These are phyloP conservation scores for Sicus ferrugineus DNA, from an alignment of 2,888 invertebrate genomes.

Conservation along the genomic window DNA sequence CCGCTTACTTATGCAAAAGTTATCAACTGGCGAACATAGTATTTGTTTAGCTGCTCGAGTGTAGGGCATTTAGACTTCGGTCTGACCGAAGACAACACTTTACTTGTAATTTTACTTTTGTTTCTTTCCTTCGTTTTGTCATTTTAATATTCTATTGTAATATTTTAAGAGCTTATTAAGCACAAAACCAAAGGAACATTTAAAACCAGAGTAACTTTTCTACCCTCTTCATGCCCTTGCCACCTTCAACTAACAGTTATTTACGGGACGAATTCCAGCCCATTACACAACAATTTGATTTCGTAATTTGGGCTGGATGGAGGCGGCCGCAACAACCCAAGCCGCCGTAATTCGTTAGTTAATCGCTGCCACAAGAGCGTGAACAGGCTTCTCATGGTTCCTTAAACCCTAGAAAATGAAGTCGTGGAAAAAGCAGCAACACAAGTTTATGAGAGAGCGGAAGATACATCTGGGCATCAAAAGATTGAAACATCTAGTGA, in stretches of 20 bases:
- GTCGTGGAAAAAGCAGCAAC: too few species aligned
- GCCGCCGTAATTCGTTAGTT: slow-evolving; percentile 16
- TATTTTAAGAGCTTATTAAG: background rate
- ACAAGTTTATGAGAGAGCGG: too few species aligned
- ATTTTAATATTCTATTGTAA: background rate
- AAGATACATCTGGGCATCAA: too few species aligned
- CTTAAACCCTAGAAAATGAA: too few species aligned
- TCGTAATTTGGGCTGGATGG: background rate
- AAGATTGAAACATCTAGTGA: too few species aligned
- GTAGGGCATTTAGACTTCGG: too few species aligned
- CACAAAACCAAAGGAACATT: background rate
- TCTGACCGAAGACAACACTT: too few species aligned
- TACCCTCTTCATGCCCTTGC: background rate
- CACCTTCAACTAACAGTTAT: background rate
- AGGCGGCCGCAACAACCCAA: slow-evolving; percentile 5
- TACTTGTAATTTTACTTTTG: background rate
- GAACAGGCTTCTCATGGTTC: background rate
- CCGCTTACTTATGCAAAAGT: too few species aligned
- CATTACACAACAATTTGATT: slow-evolving; percentile 8
- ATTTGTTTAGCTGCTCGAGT: too few species aligned
- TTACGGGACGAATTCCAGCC: slow-evolving; percentile 11
- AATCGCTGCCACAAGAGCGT: slow-evolving; percentile 9
- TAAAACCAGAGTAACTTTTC: background rate
- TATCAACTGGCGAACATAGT: too few species aligned
- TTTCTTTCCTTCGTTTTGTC: background rate